Evolutionary conservation across 2,888 invertebrate species (phyloP), one percentile per base, ranked within the genome.

Genomic region (Drosophila sordidula): DNA sequence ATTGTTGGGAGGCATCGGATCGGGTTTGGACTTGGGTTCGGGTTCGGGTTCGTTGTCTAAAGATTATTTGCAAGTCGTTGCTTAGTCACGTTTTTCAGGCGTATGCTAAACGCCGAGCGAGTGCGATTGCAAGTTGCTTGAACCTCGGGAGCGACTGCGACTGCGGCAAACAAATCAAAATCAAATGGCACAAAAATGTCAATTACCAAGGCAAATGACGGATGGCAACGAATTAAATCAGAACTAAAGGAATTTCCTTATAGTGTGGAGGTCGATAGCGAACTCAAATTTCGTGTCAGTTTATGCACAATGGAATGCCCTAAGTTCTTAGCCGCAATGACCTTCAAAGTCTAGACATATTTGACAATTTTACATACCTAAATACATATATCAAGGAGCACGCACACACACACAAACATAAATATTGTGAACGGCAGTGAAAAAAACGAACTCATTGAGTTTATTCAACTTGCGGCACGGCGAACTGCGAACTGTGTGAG

Each of bases 281-380:
- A 12, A 6, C 25, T 22, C 2, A 25, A 39, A 44, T 56, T 50
- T 44, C 62, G 52, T 46, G 55, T 29, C 56, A 50, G 50, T 39
- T 59, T 56, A 47, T 66, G 41, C 62, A 36, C 52, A 63, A 58
- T 63, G 6, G 42, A 58, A 45, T 67, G 71, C 65, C 72, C 58
- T 66, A 56, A 76, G 75, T 78, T 72, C 66, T 85, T 75, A 64
- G 72, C 59, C 72, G 41, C 70, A 78, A 68, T 80, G 87, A 81
- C 87, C 87, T 89, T 89, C 87, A 75, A 56, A 56, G 87, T 88
- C 87, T 88, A 88, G 87, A 88, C 87, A 49, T 66, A 78, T 87
- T 87, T 87, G 84, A 87, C 80, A 87, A 80, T 72, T 74, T 79
- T 78, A 74, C 74, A 79, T 71, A 67, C 55, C 69, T 46, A 72